Base-by-base conservation (phyloP, 2,113 vertebrate genomes). In the Heterotis niloticus region DNA sequence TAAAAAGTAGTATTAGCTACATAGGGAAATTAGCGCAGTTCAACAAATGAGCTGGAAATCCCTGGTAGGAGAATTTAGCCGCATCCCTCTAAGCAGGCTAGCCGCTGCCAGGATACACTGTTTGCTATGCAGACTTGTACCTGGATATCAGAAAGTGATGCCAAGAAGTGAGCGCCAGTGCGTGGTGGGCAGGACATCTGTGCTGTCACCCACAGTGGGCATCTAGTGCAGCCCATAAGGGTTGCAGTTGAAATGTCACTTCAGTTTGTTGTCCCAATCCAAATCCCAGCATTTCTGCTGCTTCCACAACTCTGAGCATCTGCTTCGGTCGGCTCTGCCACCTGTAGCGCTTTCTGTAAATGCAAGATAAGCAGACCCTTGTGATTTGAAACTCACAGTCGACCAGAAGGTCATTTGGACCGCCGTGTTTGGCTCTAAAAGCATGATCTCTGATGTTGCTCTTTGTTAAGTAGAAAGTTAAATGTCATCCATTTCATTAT, bases 401-500 rank as follows among this genome's bases (percentile, higher is more conserved):
- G n/a, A 34, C 10, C 52, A 24, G 20, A 24, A 72, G 69, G 51
- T 51, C 34, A 72, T 52, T 72, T 72, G 11, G 44, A 54, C 34
- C 44, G 7, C 20, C 34, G 12, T 1, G 13, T 72, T 72, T 72
- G n/a, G 20, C 18, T 51, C 69, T 51, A 72, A 54, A 72, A 54
- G 4, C 51, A n/a, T 1, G 69, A 54, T 18, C 69, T 13, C 20
- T 52, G 34, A 7, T 2, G 34, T 44, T 44, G 34, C 34, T 44
- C 34, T 44, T 7, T 44, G 34, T 52, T 72, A 20, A 14, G 51
- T 23, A 72, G 54, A 51, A 62, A 14, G 13, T 52, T 72, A 72
- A 72, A 72, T 72, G 69, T 72, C 69, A 72, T 72, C 44, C 69
- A 54, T 34, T 34, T n/a, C 44, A 72, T 72, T 72, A 72, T n/a